Percentiles rank a stretch among this genome's conserved stretches.
These are phyloP conservation scores for Hylyphantes graminicola DNA, from an alignment of 1,140 invertebrate genomes.

Conservation along the genomic window DNA sequence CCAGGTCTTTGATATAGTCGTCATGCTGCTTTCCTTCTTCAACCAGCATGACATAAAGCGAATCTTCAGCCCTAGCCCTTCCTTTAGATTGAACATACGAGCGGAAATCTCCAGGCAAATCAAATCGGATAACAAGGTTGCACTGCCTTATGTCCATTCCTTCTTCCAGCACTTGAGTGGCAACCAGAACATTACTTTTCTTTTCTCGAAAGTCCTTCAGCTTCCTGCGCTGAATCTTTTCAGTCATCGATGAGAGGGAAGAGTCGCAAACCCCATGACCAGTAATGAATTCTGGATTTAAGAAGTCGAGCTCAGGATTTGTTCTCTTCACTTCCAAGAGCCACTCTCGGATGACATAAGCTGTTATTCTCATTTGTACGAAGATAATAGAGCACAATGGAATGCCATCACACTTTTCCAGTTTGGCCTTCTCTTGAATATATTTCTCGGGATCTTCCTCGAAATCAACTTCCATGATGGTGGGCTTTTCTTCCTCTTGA, in stretches of 20 bases:
- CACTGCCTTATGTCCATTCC: slow-evolving; percentile 87
- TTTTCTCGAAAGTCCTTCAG: slow-evolving; percentile 64
- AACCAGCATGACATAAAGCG: slow-evolving; percentile 78
- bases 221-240: slow-evolving; percentile 39
- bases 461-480: not conserved
- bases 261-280: slow-evolving; percentile 41
- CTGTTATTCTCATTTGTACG: slow-evolving; percentile 60
- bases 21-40: slow-evolving; percentile 65
- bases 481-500: not conserved
- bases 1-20: slow-evolving; percentile 6
- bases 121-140: slow-evolving; percentile 83
- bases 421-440: not conserved
- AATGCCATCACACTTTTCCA: not conserved
- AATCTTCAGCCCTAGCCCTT: slow-evolving; percentile 75
- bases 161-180: slow-evolving; percentile 84
- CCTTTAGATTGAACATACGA: slow-evolving; percentile 81
- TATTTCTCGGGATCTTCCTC: slow-evolving; percentile 8
- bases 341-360: slow-evolving; percentile 60
- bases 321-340: slow-evolving; percentile 47
- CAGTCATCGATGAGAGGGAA: slow-evolving; percentile 29
- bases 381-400: slow-evolving; percentile 66
- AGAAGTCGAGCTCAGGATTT: slow-evolving; percentile 45
- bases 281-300: slow-evolving; percentile 60
- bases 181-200: slow-evolving; percentile 92
- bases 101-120: slow-evolving; percentile 76